Percentiles rank a stretch among this genome's conserved stretches.
Evolutionary conservation across 2,797 vertebrate genomes (phyloP).

Genomic region (Hyperoplus lanceolatus): DNA sequence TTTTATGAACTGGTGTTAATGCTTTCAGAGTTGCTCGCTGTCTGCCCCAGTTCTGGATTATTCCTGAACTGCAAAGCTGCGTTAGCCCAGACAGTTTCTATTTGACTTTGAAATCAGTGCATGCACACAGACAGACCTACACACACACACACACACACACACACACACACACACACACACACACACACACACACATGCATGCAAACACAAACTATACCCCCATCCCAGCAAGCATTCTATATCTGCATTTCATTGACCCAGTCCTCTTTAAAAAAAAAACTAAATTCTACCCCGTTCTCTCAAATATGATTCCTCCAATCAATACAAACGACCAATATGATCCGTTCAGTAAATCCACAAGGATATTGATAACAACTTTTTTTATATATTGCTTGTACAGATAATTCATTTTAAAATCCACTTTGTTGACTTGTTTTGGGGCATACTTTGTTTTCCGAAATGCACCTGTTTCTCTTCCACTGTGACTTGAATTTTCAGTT

Average conservation of each 20-base stretch:
- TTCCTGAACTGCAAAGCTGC: conserved; percentile 55
- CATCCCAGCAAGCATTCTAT: conserved; percentile 29
- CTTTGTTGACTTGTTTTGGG: neutral
- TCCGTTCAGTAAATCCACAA: conserved; percentile 20
- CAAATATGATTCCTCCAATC: conserved; percentile 24
- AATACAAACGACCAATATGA: conserved; percentile 1
- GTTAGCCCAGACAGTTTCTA: conserved; percentile 42
- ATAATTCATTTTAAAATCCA: conserved; percentile 9
- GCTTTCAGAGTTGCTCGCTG: conserved; percentile 48
- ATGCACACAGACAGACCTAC: neutral
- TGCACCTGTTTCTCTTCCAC: neutral
- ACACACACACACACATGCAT: neutral
- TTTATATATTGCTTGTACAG: neutral
- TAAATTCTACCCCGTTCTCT: conserved; percentile 31
- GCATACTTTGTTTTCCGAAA: neutral
- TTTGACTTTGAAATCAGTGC: conserved; percentile 58
- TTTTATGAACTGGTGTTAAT: conserved; percentile 44
- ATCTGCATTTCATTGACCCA: conserved; percentile 61
- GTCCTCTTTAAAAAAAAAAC: conserved; percentile 14
- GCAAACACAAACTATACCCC: conserved; percentile 25
- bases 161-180: conserved; percentile 11
- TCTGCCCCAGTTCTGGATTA: conserved; percentile 33
- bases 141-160: conserved; percentile 28
- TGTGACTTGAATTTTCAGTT: neutral
- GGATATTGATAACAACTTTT: conserved; percentile 5